Base-by-base conservation (phyloP, 2,113 vertebrate species). In the Orientallactaga bullata region DNA sequence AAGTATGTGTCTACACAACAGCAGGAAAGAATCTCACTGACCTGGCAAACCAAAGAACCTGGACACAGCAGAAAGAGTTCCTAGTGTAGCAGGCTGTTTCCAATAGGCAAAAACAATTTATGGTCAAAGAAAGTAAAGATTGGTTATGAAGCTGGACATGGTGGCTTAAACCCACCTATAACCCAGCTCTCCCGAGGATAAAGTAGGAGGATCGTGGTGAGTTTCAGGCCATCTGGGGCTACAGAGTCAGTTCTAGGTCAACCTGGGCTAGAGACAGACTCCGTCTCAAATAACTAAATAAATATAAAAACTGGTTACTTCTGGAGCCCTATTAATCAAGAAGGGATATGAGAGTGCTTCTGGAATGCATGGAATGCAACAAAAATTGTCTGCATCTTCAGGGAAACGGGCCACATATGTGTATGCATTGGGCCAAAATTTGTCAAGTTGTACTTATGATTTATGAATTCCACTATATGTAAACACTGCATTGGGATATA, bases 401-500 rank as follows among this genome's bases (percentile, higher is more conserved):
- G 51, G 73, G 12, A 32, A 30, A 65, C 55, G 0, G n/a, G 69
- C 47, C 26, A 88, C 3, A 30, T 20, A 15, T 24, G 5, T 63
- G 7, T n/a, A 85, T 26, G 17, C 11, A 65, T 79, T 85, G 69
- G 89, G 17, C 77, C 84, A 93, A 86, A 80, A 77, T 69, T 65
- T 55, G 58, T 61, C 83, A 90, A 78, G 82, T 0, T 66, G 13
- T 21, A 51, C 16, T 84, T 88, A 58, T 2, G 4, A 61, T 80
- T 74, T 83, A 72, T 37, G 60, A 73, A 68, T 93, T 76, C 77
- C 58, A 78, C 15, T 77, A 0, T 37, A 42, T 58, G 12, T 82
- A 65, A 82, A 89, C n/a, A 30, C 13, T 32, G 9, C 42, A 84
- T 58, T 84, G 89, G 87, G 85, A 90, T 32, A 92, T 4, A 94